Percentiles rank a stretch among this genome's conserved stretches.
Conservation (phyloP, 2,888 invertebrate species). For the Morpho helenor region DNA sequence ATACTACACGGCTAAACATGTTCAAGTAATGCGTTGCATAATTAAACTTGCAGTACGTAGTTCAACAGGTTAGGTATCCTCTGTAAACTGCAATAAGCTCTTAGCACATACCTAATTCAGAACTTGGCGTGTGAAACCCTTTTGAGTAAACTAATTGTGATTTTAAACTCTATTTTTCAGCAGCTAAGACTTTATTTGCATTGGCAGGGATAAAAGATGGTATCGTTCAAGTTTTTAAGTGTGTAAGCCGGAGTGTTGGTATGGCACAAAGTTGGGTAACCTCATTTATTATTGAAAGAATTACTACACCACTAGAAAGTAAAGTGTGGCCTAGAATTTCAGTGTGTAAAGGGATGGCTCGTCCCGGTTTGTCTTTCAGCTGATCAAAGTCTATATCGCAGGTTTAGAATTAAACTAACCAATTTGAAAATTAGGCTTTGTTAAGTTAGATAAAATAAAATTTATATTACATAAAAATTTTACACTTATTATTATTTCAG, state of each 20-base stretch:
- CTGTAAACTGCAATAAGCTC: slow-evolving; percentile 72
- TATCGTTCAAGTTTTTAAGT: slow-evolving; percentile 52
- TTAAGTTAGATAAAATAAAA: too few species aligned
- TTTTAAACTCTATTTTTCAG: slow-evolving; percentile 14
- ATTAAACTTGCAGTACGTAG: slow-evolving; percentile 33
- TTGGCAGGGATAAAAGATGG: slow-evolving; percentile 34
- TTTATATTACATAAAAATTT: too few species aligned
- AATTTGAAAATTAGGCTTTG: too few species aligned
- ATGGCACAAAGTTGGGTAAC: slow-evolving; percentile 63
- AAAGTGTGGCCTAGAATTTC: background rate
- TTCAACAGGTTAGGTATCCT: slow-evolving; percentile 43
- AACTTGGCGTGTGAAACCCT: slow-evolving; percentile 36
- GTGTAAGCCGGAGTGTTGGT: slow-evolving; percentile 30
- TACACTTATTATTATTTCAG: too few species aligned
- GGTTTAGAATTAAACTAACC: too few species aligned
- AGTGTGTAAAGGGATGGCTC: too few species aligned
- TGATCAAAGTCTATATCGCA: too few species aligned
- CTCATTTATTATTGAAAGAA: slow-evolving; percentile 76
- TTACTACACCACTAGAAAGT: slow-evolving; percentile 39
- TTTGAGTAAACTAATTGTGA: slow-evolving; percentile 15
- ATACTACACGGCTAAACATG: too few species aligned
- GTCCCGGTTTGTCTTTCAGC: too few species aligned
- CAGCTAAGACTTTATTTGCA: slow-evolving; percentile 34
- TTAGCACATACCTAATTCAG: slow-evolving; percentile 75
- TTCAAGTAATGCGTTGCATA: slow-evolving; percentile 4